Evolutionary conservation across 2,797 vertebrate species (phyloP), one percentile per base, ranked within the genome.

Genomic region (Gadopsis bispinosus): DNA sequence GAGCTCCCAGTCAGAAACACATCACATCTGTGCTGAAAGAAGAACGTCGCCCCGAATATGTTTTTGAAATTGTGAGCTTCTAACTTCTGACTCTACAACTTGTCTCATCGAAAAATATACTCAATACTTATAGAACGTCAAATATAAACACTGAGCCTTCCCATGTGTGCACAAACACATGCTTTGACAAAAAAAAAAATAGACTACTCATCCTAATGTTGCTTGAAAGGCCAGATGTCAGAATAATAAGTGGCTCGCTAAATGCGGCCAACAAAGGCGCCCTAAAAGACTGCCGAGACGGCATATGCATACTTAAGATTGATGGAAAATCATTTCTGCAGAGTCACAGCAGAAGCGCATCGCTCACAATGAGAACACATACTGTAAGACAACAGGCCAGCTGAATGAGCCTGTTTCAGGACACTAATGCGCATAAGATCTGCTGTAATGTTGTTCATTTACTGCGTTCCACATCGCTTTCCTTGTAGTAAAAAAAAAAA

Each of bases 321-420:
- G 26, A 39, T 12, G 13, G 39, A 26, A 59, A 70, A 55, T 61
- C 0, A 19, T 75, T 53, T 69, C 45, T 64, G 39, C 77, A 59
- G 43, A 19, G 62, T 53, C 54, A 71, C 39, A 48, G 3, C 33
- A 13, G 45, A 39, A 17, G 39, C 20, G 4, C 11, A 50, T 58
- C 6, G 10, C 13, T 47, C 14, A 48, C 17, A 62, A 20, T 7
- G 14, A 54, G 3, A 54, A 19, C n/a, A 22, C 43, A 22, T 20
- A 47, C 33, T 31, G 7, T 33, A 5, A 41, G 9, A 39, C 22
- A 31, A 31, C 7, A 16, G 31, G 10, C 29, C 29, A 17, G 10
- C 33, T 22, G 9, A 56, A 68, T 47, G 9, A 13, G 29, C n/a
- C 37, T 26, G 26, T 68, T 60, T 22, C 20, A 50, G 31, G 20